Evolutionary conservation across 2,888 invertebrate species (phyloP).

Genomic region (Glaucopsyche alexis): DNA sequence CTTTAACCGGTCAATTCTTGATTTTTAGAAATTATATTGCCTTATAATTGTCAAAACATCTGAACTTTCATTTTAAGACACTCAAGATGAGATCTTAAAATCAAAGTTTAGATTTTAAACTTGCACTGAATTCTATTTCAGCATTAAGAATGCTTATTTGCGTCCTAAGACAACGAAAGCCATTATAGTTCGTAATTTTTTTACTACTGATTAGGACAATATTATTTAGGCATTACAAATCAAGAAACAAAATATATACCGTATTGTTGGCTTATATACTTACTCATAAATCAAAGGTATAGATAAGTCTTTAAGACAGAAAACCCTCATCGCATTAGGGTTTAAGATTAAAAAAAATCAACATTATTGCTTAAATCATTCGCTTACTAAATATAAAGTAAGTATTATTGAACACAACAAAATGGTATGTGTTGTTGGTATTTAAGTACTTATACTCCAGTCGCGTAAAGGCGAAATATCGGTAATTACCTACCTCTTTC

Average conservation of each 20-base stretch:
- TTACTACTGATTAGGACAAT: neutral
- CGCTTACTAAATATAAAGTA: neutral
- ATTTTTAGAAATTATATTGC: neutral
- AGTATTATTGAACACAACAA: neutral
- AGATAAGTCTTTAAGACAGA: neutral
- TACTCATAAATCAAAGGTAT: neutral
- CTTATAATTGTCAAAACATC: neutral
- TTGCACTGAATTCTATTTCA: too few species aligned
- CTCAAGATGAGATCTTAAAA: too few species aligned
- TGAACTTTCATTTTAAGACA: too few species aligned
- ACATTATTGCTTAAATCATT: constrained; percentile 4
- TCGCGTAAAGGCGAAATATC: neutral
- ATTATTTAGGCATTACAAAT: neutral
- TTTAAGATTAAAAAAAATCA: neutral
- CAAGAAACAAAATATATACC: neutral
- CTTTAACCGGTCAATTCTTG: neutral
- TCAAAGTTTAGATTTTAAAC: too few species aligned
- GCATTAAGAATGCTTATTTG: neutral
- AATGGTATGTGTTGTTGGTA: too few species aligned
- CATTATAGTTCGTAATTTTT: neutral
- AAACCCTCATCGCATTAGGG: neutral
- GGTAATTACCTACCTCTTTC: neutral
- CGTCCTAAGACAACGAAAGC: neutral
- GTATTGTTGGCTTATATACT: neutral
- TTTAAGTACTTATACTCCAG: neutral